These are phyloP conservation scores for Canis aureus DNA, from an alignment of 2,113 vertebrate genomes.

Conservation along the genomic window DNA sequence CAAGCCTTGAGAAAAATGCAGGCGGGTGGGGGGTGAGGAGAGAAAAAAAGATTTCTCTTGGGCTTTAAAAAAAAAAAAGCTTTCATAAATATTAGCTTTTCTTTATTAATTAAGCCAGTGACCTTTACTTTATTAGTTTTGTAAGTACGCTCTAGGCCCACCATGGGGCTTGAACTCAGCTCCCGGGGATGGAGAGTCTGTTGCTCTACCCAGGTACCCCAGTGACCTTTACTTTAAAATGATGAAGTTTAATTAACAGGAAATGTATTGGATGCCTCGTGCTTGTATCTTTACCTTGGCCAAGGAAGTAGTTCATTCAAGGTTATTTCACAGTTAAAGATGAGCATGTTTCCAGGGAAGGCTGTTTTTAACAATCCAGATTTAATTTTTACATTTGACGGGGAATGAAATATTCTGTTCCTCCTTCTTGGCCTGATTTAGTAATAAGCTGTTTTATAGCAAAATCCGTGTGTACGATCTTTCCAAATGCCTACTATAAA, in stretches of 20 bases:
- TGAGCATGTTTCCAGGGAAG: background rate
- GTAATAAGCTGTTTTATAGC: background rate
- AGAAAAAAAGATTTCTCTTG: background rate
- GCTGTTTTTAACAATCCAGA: background rate
- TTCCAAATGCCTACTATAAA: background rate
- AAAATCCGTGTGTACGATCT: background rate
- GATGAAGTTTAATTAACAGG: slow-evolving; percentile 23
- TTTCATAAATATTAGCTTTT: background rate
- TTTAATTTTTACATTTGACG: background rate
- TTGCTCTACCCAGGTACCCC: background rate
- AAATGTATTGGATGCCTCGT: background rate
- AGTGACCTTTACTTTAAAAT: slow-evolving; percentile 36
- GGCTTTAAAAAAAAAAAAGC: background rate
- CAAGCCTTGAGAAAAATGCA: accelerated
- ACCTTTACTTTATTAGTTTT: slow-evolving; percentile 8
- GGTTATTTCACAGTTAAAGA: background rate
- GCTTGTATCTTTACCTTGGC: background rate
- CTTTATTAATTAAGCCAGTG: slow-evolving; percentile 35
- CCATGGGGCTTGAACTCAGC: background rate
- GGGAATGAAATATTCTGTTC: background rate
- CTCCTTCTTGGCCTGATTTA: background rate
- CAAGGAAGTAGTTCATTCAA: background rate
- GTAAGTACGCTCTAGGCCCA: background rate
- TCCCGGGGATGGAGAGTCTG: background rate
- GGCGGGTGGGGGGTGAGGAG: background rate